Base-by-base conservation (phyloP, 2,888 invertebrate genomes). In the Allophyes oxyacanthae region DNA sequence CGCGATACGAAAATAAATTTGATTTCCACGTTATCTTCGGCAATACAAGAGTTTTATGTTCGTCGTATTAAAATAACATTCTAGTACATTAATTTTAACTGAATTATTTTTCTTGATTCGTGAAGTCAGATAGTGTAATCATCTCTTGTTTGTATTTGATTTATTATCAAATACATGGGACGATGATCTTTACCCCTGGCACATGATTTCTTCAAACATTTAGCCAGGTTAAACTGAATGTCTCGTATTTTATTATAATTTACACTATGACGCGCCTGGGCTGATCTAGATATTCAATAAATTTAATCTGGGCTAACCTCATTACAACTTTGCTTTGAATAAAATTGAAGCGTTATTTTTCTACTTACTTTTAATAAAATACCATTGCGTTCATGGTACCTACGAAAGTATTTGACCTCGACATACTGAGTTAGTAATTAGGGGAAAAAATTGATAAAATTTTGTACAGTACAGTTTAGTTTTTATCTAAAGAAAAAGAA, bases 1-100 rank as follows among this genome's bases (percentile, higher is more conserved):
- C 84, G 86, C 86, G 78, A 86, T 78, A 71, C 64, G 58, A 68
- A 79, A 78, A 81, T 84, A 76, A 79, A 82, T 66, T 68, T 66
- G 66, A 49, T 56, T 69, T 49, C 56, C 58, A 54, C 54, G 60
- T 73, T 73, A 73, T 79, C 69, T 62, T 53, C 49, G 44, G 48
- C 33, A 51, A 34, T 43, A 41, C 60, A 38, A 52, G 36, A 62
- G 15, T 20, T 62, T 58, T 49, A 65, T 55, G 54, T 54, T 49
- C 37, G 20, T 43, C n/a, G 5, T 40, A 48, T 48, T 51, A 34
- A 50, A 53, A 62, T 65, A 54, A 43, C 37, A 54, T 51, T 55
- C 25, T 50, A 34, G 36, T 41, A 32, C 11, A 30, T 63, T 49
- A 41, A 44, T 51, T 52, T 44, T 60, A 30, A 53, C 32, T 15